Base-by-base conservation (phyloP, 2,888 invertebrate genomes). In the Lamproptera curius region DNA sequence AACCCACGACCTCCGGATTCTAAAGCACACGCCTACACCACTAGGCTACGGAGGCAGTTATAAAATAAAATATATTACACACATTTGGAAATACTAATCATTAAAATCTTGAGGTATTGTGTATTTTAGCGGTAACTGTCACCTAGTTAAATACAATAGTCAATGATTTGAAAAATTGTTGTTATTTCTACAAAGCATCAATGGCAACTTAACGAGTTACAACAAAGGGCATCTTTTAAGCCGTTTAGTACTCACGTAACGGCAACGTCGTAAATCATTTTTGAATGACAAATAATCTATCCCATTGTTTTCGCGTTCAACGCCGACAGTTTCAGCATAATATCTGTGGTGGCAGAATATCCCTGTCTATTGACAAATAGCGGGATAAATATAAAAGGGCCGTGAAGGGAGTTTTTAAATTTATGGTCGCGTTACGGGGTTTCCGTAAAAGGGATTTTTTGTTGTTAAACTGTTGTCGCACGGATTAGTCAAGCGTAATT, bases 211-310 rank as follows among this genome's bases (percentile, higher is more conserved):
- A 49, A 49, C 26, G 48, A 43, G 38, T 42, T 42, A 15, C 23
- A 16, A 37, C 34, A 49, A 40, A 38, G 36, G 44, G 33, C 10
- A 5, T 28, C 28, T 28, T 10, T 2, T 11, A 28, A 31, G 23
- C 34, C 26, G 26, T 43, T 44, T 8, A 38, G 20, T 16, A 43
- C 42, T 49, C 50, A 58, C 17, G 13, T 16, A 23, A 31, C 16
- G 13, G 37, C 16, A 13, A 16, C 31, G 11, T 57, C 64, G 71
- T 79, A 80, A 82, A 83, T 83, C 76, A 77, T 65, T 62, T 62
- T 58, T 58, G 59, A 67, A 76, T 74, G 71, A 78, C 76, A n/a
- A 28, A 74, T 74, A 61, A 75, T 72, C 63, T 67, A 42, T 60
- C 63, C 57, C 53, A 56, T 77, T 77, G 73, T 79, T 69, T 73